phyloP scores from a whole-genome alignment of 2,797 vertebrate species.

The Zenarchopterus dispar region DNA sequence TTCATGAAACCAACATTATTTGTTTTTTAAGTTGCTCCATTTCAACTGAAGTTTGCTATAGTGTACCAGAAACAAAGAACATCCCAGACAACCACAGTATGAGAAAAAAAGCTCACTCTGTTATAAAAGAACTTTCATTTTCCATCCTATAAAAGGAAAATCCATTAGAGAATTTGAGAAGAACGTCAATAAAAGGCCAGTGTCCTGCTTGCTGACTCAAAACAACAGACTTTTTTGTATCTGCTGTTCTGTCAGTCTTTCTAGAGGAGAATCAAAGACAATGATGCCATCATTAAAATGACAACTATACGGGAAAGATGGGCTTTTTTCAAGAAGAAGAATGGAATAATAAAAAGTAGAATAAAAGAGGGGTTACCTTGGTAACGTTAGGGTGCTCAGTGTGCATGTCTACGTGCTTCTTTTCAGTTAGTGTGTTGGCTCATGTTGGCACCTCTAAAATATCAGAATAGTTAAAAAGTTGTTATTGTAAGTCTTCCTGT shows the following conservation, averaged over 20 bases:
- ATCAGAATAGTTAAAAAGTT: not conserved
- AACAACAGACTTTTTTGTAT: constrained; percentile 43
- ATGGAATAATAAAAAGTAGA: constrained; percentile 14
- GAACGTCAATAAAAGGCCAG: constrained; percentile 43
- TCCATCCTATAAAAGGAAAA: constrained; percentile 37
- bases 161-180: constrained; percentile 50
- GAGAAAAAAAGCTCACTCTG: not conserved
- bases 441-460: not conserved
- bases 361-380: constrained; percentile 1
- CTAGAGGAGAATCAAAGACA: constrained; percentile 25
- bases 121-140: constrained; percentile 38
- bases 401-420: not conserved
- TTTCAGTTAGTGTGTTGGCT: constrained; percentile 13
- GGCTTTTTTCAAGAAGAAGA: constrained; percentile 13
- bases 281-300: constrained; percentile 23
- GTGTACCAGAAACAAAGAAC: not conserved
- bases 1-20: too few relatives aligned
- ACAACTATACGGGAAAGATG: constrained; percentile 8
- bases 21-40: not conserved
- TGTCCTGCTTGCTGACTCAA: constrained; percentile 38
- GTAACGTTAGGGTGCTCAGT: constrained; percentile 13
- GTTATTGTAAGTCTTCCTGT: too few relatives aligned
- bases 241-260: constrained; percentile 14
- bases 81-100: not conserved
- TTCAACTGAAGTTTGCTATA: not conserved